These are phyloP conservation scores for Adelosebastes latens DNA, from an alignment of 2,797 vertebrate species.

Conservation along the genomic window DNA sequence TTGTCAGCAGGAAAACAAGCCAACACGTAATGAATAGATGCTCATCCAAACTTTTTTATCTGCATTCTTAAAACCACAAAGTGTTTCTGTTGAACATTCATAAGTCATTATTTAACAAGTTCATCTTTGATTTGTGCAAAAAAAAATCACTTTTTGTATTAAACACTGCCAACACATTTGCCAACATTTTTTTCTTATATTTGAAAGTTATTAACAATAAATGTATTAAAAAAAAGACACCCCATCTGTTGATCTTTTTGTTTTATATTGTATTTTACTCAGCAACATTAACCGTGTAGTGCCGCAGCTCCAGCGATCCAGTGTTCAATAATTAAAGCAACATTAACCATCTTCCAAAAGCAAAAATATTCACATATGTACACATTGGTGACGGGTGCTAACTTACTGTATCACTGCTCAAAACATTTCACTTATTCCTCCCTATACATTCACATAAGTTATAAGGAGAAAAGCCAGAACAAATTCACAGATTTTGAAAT, in stretches of 20 bases:
- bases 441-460: neutral
- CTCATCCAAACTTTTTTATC: conserved; percentile 28
- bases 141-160: conserved; percentile 68
- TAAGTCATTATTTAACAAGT: neutral
- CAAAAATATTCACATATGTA: conserved; percentile 36
- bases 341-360: neutral
- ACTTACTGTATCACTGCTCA: neutral
- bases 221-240: conserved; percentile 55
- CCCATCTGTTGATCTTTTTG: neutral
- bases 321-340: neutral
- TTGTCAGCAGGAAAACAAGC: conserved; percentile 27
- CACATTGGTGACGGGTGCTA: neutral
- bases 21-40: neutral
- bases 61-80: conserved; percentile 24
- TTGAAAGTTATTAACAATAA: conserved; percentile 74
- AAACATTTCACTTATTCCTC: neutral
- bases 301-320: neutral
- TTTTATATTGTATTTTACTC: conserved; percentile 16
- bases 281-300: neutral
- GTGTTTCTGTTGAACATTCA: conserved; percentile 29
- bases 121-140: conserved; percentile 45
- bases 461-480: neutral
- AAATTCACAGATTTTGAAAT: neutral
- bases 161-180: conserved; percentile 64
- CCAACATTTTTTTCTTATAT: conserved; percentile 62